These are phyloP conservation scores for Pseudoips prasinana DNA, from an alignment of 2,888 invertebrate genomes.

Conservation along the genomic window DNA sequence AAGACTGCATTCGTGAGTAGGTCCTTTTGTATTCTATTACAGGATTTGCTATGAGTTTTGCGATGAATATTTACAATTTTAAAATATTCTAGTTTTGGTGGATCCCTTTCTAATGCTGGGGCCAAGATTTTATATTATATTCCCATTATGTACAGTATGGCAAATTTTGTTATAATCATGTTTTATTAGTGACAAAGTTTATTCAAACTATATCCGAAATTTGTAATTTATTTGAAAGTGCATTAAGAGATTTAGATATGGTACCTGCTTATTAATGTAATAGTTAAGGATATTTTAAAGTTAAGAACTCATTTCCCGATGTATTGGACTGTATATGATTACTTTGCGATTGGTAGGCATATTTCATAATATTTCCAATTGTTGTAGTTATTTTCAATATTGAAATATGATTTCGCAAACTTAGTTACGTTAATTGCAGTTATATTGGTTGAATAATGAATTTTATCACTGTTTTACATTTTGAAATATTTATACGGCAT, in stretches of 20 bases:
- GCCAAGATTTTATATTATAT: slow-evolving; percentile 71
- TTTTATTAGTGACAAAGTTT: slow-evolving; percentile 25
- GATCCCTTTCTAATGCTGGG: slow-evolving; percentile 73
- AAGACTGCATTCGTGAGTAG: slow-evolving; percentile 73
- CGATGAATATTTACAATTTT: slow-evolving; percentile 61
- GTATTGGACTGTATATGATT: no score
- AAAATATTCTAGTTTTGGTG: slow-evolving; percentile 64
- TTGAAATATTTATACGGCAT: slow-evolving; percentile 83
- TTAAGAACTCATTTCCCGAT: slow-evolving; percentile 41
- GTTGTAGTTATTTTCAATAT: slow-evolving; percentile 52
- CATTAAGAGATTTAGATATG: slow-evolving; percentile 55
- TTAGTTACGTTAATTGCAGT: slow-evolving; percentile 70
- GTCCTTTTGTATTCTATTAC: slow-evolving; percentile 53
- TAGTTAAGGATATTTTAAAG: slow-evolving; percentile 40
- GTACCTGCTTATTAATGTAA: slow-evolving; percentile 71
- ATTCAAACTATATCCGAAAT: slow-evolving; percentile 15
- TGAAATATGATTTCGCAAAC: slow-evolving; percentile 67
- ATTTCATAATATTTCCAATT: slow-evolving; percentile 38
- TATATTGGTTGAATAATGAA: slow-evolving; percentile 77
- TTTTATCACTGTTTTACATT: slow-evolving; percentile 83
- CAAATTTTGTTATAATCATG: slow-evolving; percentile 29
- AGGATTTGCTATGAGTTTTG: slow-evolving; percentile 59
- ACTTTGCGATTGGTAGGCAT: slow-evolving; percentile 39
- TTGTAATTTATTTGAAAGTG: slow-evolving; percentile 31
- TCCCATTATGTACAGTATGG: slow-evolving; percentile 35